Base-by-base conservation (phyloP, 2,888 invertebrate species). In the Meiosimyza decipiens region DNA sequence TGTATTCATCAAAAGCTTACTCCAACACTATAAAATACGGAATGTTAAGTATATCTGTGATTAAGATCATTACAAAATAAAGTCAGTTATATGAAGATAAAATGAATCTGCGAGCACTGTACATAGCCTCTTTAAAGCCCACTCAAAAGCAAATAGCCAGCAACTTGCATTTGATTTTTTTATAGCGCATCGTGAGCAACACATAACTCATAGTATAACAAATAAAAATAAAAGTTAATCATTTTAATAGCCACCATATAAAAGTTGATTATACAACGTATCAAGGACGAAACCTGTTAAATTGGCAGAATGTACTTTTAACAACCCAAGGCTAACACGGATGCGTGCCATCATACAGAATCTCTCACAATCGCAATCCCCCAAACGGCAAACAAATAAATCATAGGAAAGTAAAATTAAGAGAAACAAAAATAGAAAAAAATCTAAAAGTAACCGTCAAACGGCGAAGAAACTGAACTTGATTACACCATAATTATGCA, bases 401-500 rank as follows among this genome's bases (percentile, higher is more conserved):
- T 69, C 69, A 69, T 60, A 28, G 54, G 3, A 28, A 50, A 50
- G 16, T 22, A 51, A 13, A 59, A 59, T 18, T 6, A 47, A 18
- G 13, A 18, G 47, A 57, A n/a, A n/a, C n/a, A n/a, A 9, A 57
- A 50, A 52, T 11, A 16, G 28, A 59, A 60, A n/a, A 11, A n/a
- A 60, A 22, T 2, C 22, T 22, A 22, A 16, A 40, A 40, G 60
- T 28, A 11, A 62, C 60, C 40, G 40, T 40, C 60, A 62, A 64
- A 51, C 50, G 16, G 12, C 64, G 18, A 6, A 3, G 13, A 49
- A 13, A 5, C 50, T 51, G 18, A 18, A 16, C 33, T 40, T 33
- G 68, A 64, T 68, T 68, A 50, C 68, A 13, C 64, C 59, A 67
- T 74, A 72, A 74, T 74, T 74, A 74, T 71, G 66, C 72, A 57